Base-by-base conservation (phyloP, 1,140 invertebrate species). In the Cylas formicarius region DNA sequence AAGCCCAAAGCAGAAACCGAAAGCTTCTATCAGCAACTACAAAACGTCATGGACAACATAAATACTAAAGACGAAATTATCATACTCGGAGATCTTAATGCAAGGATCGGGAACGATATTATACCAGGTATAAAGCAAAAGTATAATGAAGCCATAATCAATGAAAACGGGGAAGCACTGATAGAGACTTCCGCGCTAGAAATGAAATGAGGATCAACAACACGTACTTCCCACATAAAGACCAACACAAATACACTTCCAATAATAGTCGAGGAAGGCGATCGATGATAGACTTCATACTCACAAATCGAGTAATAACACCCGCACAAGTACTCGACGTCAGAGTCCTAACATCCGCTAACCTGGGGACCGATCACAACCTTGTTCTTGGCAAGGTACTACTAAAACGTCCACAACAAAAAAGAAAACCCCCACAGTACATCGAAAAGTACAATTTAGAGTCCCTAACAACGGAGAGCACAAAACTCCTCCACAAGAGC, bases 121-220 rank as follows among this genome's bases (percentile, higher is more conserved):
- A 37, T 38, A 23, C 3, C 21, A 11, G 17, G 16, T 16, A 22
- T 44, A 14, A 46, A 39, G 17, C 20, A 46, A 10, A 23, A 18
- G 22, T 46, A 29, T 22, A 47, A 47, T 19, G 44, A 47, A 20
- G 18, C 18, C 5, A 19, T 31, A 7, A 28, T 41, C 10, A 39
- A 39, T 29, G 23, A 39, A 33, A 39, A 16, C 14, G 24, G 34
- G 8, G 44, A 39, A 10, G 14, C 23, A 14, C 21, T 47, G 10
- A 31, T 47, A 10, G n/a, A n/a, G 17, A 31, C 9, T 33, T 47
- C 9, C 41, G 44, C 19, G 34, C 36, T 7, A 22, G 17, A 13
- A 40, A 42, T 27, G 34, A 44, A 37, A 14, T 41, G n/a, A 29
- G 44, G 17, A 47, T 47, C 7, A 47, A 40, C 13, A 47, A 47